These are phyloP conservation scores for Epinephelus fuscoguttatus DNA, from an alignment of 2,113 vertebrate genomes.

Conservation along the genomic window DNA sequence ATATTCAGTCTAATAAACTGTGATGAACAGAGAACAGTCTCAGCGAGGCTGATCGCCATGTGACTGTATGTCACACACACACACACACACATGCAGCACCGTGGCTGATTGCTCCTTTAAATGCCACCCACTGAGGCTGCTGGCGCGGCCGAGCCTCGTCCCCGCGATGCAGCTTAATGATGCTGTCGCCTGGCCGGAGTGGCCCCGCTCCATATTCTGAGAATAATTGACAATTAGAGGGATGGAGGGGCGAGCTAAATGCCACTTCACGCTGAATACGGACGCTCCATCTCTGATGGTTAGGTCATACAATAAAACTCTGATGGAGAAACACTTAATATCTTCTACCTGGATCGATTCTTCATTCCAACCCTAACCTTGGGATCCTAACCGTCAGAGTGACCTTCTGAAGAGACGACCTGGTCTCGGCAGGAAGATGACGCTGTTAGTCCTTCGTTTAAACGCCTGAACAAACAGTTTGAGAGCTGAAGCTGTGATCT, in stretches of 20 bases:
- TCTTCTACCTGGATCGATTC: slow-evolving; percentile 30
- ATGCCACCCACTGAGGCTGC: slow-evolving; percentile 74
- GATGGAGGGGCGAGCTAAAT: slow-evolving; percentile 60
- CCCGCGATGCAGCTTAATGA: slow-evolving; percentile 64
- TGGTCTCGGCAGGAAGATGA: background rate
- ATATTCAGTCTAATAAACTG: slow-evolving; percentile 62
- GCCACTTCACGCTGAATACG: slow-evolving; percentile 40
- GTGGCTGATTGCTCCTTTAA: slow-evolving; percentile 74
- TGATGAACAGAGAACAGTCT: slow-evolving; percentile 48
- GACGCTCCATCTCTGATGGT: slow-evolving; percentile 41
- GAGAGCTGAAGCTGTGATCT: too few species aligned
- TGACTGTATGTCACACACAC: slow-evolving; percentile 20
- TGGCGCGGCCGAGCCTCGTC: slow-evolving; percentile 27
- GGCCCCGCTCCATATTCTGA: slow-evolving; percentile 57
- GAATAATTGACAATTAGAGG: slow-evolving; percentile 76
- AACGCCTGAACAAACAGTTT: background rate
- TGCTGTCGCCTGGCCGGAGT: slow-evolving; percentile 44
- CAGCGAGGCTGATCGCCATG: slow-evolving; percentile 60
- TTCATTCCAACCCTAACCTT: background rate
- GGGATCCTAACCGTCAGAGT: background rate
- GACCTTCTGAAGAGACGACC: background rate
- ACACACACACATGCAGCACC: slow-evolving; percentile 28
- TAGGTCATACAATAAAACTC: slow-evolving; percentile 15
- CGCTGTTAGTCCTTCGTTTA: background rate
- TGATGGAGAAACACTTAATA: slow-evolving; percentile 28